Percentiles rank a stretch among this genome's conserved stretches.
These are phyloP conservation scores for Corythoichthys haematopterus DNA, from an alignment of 2,113 vertebrate species.

Conservation along the genomic window DNA sequence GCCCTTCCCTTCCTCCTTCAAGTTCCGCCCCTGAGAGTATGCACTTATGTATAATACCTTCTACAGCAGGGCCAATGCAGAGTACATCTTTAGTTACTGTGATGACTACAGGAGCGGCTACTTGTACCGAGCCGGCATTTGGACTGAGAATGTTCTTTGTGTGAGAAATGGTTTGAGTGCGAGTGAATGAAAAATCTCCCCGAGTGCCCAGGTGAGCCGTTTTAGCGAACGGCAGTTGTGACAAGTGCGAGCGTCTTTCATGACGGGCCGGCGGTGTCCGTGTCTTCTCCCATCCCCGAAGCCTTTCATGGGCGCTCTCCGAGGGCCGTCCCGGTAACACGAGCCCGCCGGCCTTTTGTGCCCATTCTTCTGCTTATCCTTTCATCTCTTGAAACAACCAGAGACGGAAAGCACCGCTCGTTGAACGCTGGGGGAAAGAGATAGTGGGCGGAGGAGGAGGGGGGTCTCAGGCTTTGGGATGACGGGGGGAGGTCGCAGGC, in stretches of 20 bases:
- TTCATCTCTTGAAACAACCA: constrained; percentile 75
- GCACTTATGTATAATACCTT: background rate
- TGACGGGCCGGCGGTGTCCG: constrained; percentile 49
- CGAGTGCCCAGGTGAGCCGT: constrained; percentile 51
- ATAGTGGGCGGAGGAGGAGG: constrained; percentile 20
- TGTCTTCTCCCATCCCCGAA: constrained; percentile 71
- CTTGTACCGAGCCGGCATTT: background rate
- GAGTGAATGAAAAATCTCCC: no score
- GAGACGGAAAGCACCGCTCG: constrained; percentile 64
- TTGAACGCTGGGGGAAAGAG: constrained; percentile 62
- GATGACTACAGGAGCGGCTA: background rate
- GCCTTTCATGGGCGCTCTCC: constrained; percentile 73
- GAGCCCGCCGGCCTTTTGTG: constrained; percentile 69
- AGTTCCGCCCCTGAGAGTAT: no score
- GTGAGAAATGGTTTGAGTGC: no score
- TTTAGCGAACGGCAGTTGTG: constrained; percentile 48
- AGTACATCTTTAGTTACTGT: background rate
- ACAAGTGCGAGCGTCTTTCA: constrained; percentile 55
- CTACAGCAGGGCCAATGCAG: background rate
- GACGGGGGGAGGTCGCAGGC: constrained; percentile 29
- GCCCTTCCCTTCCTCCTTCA: no score
- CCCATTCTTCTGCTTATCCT: constrained; percentile 75
- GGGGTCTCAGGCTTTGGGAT: background rate
- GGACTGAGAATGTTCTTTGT: no score
- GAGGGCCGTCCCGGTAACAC: constrained; percentile 72